Conservation (phyloP, 2,888 invertebrate species). For the Agrotis puta region DNA sequence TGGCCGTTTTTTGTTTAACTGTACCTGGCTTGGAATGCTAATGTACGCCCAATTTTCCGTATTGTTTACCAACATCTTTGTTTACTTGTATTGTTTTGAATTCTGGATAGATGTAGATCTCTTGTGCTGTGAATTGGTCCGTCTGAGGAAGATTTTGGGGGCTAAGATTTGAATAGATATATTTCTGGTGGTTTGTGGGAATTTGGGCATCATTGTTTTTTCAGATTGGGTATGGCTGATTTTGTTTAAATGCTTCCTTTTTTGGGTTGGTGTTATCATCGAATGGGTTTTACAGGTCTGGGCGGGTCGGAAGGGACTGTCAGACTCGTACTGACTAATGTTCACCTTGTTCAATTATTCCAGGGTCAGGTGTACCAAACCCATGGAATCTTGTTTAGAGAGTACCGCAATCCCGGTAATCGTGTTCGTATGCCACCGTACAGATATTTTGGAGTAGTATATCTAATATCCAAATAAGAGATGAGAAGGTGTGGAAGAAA, state of each 20-base stretch:
- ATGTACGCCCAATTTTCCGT: conserved; percentile 57
- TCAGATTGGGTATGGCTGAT: neutral
- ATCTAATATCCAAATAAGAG: too few species aligned
- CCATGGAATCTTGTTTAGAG: too few species aligned
- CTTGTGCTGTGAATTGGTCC: conserved; percentile 10
- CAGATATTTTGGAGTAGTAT: too few species aligned
- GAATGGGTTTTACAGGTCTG: too few species aligned
- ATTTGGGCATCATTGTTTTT: neutral
- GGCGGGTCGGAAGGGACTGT: too few species aligned
- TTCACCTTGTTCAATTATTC: too few species aligned
- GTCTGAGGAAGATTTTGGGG: conserved; percentile 3
- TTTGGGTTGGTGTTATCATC: too few species aligned
- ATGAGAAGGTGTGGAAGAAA: too few species aligned
- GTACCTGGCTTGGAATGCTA: conserved; percentile 61
- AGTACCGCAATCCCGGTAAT: too few species aligned
- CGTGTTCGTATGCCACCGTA: too few species aligned
- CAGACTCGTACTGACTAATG: too few species aligned
- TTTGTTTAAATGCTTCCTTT: neutral
- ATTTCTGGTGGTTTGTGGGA: neutral
- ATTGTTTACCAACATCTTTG: conserved; percentile 64
- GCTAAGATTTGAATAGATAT: conserved; percentile 8
- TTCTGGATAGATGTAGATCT: conserved; percentile 10
- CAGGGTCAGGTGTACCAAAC: too few species aligned
- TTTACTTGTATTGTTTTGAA: conserved; percentile 43
- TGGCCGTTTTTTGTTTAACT: conserved; percentile 44